These are phyloP conservation scores for Spinus pinus DNA, from an alignment of 2,797 vertebrate species.

Conservation along the genomic window DNA sequence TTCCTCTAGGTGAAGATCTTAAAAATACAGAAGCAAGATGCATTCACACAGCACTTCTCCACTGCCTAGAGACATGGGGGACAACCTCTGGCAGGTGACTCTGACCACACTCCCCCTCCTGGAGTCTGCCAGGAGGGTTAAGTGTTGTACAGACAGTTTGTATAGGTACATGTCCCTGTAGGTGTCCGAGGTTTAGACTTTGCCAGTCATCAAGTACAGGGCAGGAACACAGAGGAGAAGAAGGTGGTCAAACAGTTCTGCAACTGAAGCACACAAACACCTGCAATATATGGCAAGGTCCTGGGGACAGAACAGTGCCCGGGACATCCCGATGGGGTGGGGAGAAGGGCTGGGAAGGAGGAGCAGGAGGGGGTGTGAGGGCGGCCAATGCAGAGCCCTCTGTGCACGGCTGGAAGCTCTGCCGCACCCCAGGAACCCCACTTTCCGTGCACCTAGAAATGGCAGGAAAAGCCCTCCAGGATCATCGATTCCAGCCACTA, in stretches of 20 bases:
- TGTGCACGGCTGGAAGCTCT: not conserved
- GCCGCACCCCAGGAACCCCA: not conserved
- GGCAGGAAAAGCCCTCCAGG: not conserved
- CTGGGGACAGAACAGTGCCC: not conserved
- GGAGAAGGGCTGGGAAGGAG: not conserved
- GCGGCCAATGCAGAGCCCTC: not conserved
- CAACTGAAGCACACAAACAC: not conserved
- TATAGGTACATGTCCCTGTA: not conserved
- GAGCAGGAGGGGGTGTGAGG: not conserved
- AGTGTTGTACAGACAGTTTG: too few species aligned
- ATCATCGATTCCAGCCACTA: not conserved
- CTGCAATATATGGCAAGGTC: not conserved
- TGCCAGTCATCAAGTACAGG: not conserved
- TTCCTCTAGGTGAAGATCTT: not conserved
- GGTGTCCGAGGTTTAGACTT: not conserved
- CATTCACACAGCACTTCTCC: not conserved
- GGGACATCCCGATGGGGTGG: not conserved
- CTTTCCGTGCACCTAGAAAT: not conserved
- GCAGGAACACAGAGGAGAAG: not conserved
- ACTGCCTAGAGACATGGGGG: too few species aligned
- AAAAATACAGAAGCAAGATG: not conserved
- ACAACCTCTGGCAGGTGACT: not conserved
- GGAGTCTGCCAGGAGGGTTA: not conserved
- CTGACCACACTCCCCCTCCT: not conserved
- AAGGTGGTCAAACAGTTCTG: accelerated